Percentiles rank a stretch among this genome's conserved stretches.
Evolutionary conservation across 2,888 invertebrate species (phyloP).

Genomic region (Harmothoe impar): DNA sequence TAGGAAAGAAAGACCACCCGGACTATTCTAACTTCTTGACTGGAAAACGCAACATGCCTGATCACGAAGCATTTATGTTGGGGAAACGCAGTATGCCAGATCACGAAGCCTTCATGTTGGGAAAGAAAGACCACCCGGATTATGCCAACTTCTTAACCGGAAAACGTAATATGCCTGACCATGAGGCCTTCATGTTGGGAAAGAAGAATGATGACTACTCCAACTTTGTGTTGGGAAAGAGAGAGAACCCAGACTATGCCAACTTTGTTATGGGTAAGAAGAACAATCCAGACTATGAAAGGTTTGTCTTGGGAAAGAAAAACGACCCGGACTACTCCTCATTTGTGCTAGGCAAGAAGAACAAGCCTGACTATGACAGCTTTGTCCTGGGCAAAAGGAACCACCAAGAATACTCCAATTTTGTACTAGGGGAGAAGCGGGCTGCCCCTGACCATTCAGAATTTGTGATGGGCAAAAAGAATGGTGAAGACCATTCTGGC

Average conservation of each 20-base stretch:
- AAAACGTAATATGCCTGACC: background rate
- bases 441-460: slow-evolving; percentile 34
- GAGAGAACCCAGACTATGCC: background rate
- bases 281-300: background rate
- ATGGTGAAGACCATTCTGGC: slow-evolving; percentile 1
- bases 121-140: background rate
- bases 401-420: background rate
- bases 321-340: background rate
- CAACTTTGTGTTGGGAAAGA: slow-evolving; percentile 35
- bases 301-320: slow-evolving; percentile 40
- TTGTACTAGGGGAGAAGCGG: slow-evolving; percentile 42
- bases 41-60: background rate
- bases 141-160: background rate
- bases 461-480: slow-evolving; percentile 51
- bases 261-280: slow-evolving; percentile 42
- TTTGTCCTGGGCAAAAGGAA: slow-evolving; percentile 56
- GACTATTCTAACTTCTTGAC: background rate
- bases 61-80: background rate
- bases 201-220: background rate
- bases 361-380: slow-evolving; percentile 14
- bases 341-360: slow-evolving; percentile 49
- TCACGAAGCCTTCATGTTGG: background rate
- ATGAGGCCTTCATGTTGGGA: background rate
- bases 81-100: slow-evolving; percentile 30
- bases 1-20: slow-evolving; percentile 37